Evolutionary conservation across 2,797 vertebrate species (phyloP), one percentile per base, ranked within the genome.

Genomic region (Staurois parvus): DNA sequence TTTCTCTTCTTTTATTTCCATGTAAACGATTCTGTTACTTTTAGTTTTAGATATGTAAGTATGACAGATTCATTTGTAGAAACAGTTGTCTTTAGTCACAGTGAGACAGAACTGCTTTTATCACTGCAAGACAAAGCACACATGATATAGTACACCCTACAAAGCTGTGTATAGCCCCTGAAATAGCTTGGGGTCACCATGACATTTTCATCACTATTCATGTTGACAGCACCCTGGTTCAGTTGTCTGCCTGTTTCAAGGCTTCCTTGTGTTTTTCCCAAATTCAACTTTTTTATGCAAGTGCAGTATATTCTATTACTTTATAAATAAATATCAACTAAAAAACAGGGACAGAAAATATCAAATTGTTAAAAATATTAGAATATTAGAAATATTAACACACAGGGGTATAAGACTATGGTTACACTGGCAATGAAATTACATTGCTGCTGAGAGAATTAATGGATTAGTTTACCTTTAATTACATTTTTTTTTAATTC

Each of bases 51-150:
- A 62, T 72, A 37, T 37, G 66, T 86, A 76, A 86, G 59, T 56
- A 62, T 77, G 85, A 86, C 79, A 86, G 80, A 13, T 72, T 17
- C 12, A 30, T 21, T 32, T 81, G 37, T 72, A n/a, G 52, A 45
- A 76, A 81, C 85, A 86, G 85, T 82, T 86, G 85, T 83, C 75
- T 86, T 67, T 72, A 86, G 74, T 86, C 79, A 77, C 28, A 24
- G 21, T 82, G 48, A 76, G 67, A 77, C 64, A 28, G 72, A 72
- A 66, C 56, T 75, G 52, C 32, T 59, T 72, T 56, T 24, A 86
- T 86, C 67, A 37, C 59, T 66, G 74, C 37, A 72, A 86, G 48
- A 67, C 69, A 82, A 83, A 78, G 68, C n/a, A 76, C 72, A 24
- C 82, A 28, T 78, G 85, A 83, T 72, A 73, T 21, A 78, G 24